Evolutionary conservation across 2,113 vertebrate species (phyloP).

Genomic region (Catharus minimus): DNA sequence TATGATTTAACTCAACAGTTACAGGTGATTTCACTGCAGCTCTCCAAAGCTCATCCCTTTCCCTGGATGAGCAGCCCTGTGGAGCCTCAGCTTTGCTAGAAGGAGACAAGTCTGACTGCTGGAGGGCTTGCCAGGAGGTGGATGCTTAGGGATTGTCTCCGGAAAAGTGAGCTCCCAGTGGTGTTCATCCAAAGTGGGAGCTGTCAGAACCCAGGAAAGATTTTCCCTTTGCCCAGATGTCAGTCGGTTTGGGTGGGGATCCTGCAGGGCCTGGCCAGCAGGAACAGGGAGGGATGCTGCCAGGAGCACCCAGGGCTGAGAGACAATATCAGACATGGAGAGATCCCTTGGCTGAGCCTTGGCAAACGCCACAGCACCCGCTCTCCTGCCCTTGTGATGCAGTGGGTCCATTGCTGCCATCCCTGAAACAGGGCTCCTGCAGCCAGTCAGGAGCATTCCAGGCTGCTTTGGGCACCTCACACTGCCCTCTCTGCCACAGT

Average conservation of each 20-base stretch:
- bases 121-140: accelerated
- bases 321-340: background rate
- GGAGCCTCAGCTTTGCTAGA: background rate
- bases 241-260: background rate
- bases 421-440: background rate
- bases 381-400: background rate
- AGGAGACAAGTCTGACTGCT: background rate
- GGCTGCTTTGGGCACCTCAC: accelerated
- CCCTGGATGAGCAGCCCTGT: background rate
- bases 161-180: background rate
- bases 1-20: background rate
- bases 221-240: background rate
- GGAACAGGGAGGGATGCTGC: background rate
- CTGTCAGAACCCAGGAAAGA: background rate
- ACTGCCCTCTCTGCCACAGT: background rate
- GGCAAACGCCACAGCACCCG: accelerated
- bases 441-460: background rate
- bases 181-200: background rate
- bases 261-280: background rate
- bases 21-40: accelerated
- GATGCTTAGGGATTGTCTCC: background rate
- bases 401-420: background rate
- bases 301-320: background rate
- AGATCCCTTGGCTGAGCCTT: background rate
- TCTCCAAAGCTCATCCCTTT: background rate